These are phyloP conservation scores for Chaetophractus vellerosus DNA, from an alignment of 2,797 vertebrate genomes.

Conservation along the genomic window DNA sequence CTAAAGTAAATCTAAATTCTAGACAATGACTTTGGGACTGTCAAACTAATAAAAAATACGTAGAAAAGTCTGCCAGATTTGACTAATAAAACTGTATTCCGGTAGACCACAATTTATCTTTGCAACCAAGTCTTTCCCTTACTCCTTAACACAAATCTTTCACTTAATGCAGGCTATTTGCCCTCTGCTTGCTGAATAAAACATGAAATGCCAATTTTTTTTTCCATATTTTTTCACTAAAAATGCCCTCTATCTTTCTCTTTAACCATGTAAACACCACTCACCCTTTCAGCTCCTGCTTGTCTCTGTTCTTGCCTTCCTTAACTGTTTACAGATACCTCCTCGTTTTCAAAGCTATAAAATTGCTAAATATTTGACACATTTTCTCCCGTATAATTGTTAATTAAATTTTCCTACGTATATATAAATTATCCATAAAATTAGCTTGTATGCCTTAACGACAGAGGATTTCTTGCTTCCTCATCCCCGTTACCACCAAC, in stretches of 20 bases:
- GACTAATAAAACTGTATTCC: slow-evolving; percentile 13
- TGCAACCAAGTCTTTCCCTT: background rate
- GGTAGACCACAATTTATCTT: background rate
- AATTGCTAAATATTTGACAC: background rate
- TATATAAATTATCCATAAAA: background rate
- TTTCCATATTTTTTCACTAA: background rate
- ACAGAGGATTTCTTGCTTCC: background rate
- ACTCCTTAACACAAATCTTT: background rate
- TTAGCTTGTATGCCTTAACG: background rate
- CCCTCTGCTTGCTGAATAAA: background rate
- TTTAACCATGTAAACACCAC: background rate
- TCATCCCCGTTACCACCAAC: background rate
- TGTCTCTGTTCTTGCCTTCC: background rate
- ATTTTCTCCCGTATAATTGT: background rate
- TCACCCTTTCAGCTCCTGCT: background rate
- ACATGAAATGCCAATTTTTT: background rate
- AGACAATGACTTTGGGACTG: background rate
- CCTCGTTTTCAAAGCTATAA: background rate
- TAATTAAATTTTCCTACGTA: background rate
- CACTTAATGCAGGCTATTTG: background rate
- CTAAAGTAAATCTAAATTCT: slow-evolving; percentile 51
- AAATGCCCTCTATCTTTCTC: background rate
- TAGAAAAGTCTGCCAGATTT: background rate
- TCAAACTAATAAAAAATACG: slow-evolving; percentile 30
- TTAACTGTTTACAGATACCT: background rate